Conservation (phyloP, 2,113 vertebrate species). For the Tragelaphus imberbis region DNA sequence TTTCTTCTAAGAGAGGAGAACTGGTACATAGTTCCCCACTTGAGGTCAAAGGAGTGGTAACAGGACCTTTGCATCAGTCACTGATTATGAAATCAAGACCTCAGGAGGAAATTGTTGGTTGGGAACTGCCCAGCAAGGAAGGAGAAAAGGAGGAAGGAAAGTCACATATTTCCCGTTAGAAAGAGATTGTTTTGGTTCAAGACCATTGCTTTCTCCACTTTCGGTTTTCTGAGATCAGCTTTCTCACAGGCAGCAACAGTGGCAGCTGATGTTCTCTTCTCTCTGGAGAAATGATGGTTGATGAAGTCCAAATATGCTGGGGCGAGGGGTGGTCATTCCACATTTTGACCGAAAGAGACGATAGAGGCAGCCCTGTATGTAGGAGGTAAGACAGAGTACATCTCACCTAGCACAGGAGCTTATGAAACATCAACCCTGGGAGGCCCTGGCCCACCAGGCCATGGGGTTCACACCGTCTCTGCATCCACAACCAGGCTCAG, state of each 20-base stretch:
- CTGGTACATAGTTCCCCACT: fast-evolving
- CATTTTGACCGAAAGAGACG: background rate
- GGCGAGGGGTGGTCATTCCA: background rate
- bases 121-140: background rate
- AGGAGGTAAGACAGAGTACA: background rate
- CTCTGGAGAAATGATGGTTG: background rate
- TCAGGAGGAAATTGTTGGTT: background rate
- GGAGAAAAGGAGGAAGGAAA: background rate
- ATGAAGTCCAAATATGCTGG: no score
- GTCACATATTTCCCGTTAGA: background rate
- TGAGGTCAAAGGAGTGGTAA: background rate
- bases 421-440: background rate
- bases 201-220: background rate
- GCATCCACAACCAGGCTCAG: background rate
- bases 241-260: background rate
- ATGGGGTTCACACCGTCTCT: background rate
- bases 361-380: background rate
- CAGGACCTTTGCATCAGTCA: background rate
- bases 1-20: background rate
- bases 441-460: background rate
- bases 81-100: background rate
- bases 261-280: background rate
- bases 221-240: background rate
- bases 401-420: fast-evolving
- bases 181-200: background rate